Conservation (phyloP, 2,113 vertebrate genomes). For the Taxidea taxus region DNA sequence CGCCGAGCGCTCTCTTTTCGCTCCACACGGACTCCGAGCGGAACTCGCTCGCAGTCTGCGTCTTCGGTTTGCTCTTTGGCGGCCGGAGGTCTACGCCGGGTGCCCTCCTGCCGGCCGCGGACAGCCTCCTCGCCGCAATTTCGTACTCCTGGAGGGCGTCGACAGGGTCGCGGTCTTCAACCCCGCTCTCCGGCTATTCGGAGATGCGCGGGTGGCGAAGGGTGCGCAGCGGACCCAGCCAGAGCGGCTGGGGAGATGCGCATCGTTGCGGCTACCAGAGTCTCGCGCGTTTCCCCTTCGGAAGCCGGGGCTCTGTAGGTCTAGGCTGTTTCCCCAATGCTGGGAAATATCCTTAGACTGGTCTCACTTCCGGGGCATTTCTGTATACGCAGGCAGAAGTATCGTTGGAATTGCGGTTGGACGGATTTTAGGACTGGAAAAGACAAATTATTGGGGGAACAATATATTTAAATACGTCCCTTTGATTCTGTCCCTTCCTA, state of each 20-base stretch:
- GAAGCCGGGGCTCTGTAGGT: not conserved
- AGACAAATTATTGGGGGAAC: not conserved
- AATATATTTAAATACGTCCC: not conserved
- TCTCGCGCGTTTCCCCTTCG: not conserved
- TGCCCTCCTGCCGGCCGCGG: not conserved
- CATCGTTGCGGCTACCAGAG: accelerated
- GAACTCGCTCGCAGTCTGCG: not conserved
- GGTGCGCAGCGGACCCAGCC: not conserved
- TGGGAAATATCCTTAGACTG: not conserved
- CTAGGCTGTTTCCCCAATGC: not conserved
- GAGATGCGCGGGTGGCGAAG: not conserved
- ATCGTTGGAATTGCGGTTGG: constrained; percentile 30
- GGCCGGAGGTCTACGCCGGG: not conserved
- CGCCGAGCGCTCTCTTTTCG: constrained; percentile 46
- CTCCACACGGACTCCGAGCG: constrained; percentile 61
- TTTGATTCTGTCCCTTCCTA: not conserved
- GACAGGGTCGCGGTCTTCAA: not conserved
- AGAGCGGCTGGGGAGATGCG: not conserved
- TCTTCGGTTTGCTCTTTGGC: not conserved
- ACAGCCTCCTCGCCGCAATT: not conserved
- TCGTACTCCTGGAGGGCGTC: not conserved
- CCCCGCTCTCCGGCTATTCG: not conserved
- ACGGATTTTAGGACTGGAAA: constrained; percentile 27
- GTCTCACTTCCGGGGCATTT: not conserved
- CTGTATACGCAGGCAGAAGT: not conserved